Evolutionary conservation across 2,113 vertebrate species (phyloP), one percentile per base, ranked within the genome.

Genomic region (Eublepharis macularius): DNA sequence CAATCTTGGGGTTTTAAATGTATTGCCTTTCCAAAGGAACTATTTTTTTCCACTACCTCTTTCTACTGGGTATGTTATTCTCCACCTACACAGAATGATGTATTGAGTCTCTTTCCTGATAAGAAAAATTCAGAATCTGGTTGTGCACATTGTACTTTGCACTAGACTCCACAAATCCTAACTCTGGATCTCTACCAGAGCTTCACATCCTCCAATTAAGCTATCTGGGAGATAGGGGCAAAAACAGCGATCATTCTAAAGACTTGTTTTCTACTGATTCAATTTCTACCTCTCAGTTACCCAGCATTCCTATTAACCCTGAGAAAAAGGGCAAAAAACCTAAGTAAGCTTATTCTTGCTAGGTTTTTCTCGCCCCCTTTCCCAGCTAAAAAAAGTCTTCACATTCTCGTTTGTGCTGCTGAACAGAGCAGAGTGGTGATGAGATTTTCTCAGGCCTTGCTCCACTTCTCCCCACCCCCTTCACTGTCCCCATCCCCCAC

Each of bases 381-480:
- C 60, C 90, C 89, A 65, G 89, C 90, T 89, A 82, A 88, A 47
- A 26, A 63, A 87, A 88, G 91, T n/a, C 90, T 92, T 90, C 90
- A 60, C 92, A 89, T 90, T 89, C 89, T 94, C 89, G 91, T n/a
- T 85, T 86, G 79, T 60, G 88, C 92, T 92, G 88, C 92, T 93
- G 91, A 90, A 92, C 86, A 85, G 82, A 86, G 73, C 26, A 39
- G 69, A 92, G 94, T 89, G 93, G 91, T 91, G 93, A 90, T 91
- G 92, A 51, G 87, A 93, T 85, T 90, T 63, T 89, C 91, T 83
- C 87, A 93, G 93, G 93, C 93, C 93, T 95, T 82, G 88, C 93
- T 92, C 86, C n/a, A 93, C 69, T 85, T 92, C 90, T 92, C 93
- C 93, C 93, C 93, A 90, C 93, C 94, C 93, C 93, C 94, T 90